Evolutionary conservation across 2,797 vertebrate genomes (phyloP).

Genomic region (Gila robusta): DNA sequence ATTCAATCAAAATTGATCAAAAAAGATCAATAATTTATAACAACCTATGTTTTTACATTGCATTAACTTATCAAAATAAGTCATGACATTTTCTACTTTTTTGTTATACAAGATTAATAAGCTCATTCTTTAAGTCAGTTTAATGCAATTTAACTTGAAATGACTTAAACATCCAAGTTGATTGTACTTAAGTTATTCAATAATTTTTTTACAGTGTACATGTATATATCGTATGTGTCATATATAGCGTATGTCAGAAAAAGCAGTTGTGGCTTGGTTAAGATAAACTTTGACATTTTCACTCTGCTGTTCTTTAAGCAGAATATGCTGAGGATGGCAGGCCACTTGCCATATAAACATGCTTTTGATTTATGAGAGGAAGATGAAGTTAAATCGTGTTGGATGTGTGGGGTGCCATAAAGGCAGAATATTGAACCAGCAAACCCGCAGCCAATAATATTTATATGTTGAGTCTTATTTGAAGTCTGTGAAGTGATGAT

Average conservation of each 20-base stretch:
- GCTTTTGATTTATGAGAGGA: conserved; percentile 51
- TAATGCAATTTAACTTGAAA: too few species aligned
- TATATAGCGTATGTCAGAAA: not conserved
- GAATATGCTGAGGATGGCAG: conserved; percentile 14
- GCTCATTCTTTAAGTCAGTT: too few species aligned
- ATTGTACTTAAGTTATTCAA: too few species aligned
- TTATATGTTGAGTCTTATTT: conserved; percentile 50
- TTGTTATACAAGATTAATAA: too few species aligned
- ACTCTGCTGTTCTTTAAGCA: conserved; percentile 29
- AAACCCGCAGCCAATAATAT: conserved; percentile 43
- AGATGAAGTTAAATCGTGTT: conserved; percentile 33
- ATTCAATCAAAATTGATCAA: too few species aligned
- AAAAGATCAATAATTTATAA: too few species aligned
- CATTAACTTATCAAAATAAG: too few species aligned
- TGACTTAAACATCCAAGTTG: too few species aligned
- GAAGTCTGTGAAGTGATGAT: conserved; percentile 60
- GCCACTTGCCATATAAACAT: conserved; percentile 6
- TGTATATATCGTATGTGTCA: too few species aligned
- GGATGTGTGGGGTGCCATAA: conserved; percentile 36
- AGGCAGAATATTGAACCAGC: conserved; percentile 20
- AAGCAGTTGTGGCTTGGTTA: conserved; percentile 1
- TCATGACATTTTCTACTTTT: too few species aligned
- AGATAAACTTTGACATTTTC: conserved; percentile 39
- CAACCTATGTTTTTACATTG: too few species aligned
- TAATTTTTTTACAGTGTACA: too few species aligned